Percentiles rank a stretch among this genome's conserved stretches.
Evolutionary conservation across 2,888 invertebrate genomes (phyloP).

Genomic region (Apamea epomidion): DNA sequence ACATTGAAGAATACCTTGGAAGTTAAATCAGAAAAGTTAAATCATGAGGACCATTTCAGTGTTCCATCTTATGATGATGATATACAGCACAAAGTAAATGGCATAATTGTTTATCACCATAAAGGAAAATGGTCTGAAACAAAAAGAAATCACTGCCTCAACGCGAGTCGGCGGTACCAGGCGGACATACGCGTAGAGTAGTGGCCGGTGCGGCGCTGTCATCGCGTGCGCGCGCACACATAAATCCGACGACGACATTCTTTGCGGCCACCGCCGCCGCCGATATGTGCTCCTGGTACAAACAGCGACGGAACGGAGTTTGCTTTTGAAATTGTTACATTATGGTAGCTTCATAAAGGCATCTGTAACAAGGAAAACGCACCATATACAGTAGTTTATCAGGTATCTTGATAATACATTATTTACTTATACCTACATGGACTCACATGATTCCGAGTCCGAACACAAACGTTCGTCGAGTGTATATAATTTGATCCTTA

Average conservation of each 20-base stretch:
- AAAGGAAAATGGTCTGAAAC: slow-evolving; percentile 54
- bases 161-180: slow-evolving; percentile 75
- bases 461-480: slow-evolving; percentile 20
- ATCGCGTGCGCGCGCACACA: slow-evolving; percentile 80
- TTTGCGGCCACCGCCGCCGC: slow-evolving; percentile 82
- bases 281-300: slow-evolving; percentile 77
- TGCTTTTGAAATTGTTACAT: slow-evolving; percentile 67
- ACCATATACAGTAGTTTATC: slow-evolving; percentile 59
- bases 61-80: slow-evolving; percentile 14
- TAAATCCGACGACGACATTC: slow-evolving; percentile 85
- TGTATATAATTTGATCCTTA: slow-evolving; percentile 20
- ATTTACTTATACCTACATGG: slow-evolving; percentile 36
- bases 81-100: slow-evolving; percentile 43
- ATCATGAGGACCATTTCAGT: neutral
- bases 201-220: slow-evolving; percentile 81
- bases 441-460: slow-evolving; percentile 30
- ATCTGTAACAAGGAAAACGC: slow-evolving; percentile 62
- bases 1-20: neutral
- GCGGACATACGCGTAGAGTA: slow-evolving; percentile 78
- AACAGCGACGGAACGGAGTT: slow-evolving; percentile 59
- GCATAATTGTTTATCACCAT: slow-evolving; percentile 56
- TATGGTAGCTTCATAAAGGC: slow-evolving; percentile 65
- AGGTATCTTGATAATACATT: slow-evolving; percentile 52
- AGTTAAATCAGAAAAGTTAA: neutral
- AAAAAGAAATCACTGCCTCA: slow-evolving; percentile 61